These are phyloP conservation scores for Lasioglossum baleicum DNA, from an alignment of 1,140 invertebrate genomes.

Conservation along the genomic window DNA sequence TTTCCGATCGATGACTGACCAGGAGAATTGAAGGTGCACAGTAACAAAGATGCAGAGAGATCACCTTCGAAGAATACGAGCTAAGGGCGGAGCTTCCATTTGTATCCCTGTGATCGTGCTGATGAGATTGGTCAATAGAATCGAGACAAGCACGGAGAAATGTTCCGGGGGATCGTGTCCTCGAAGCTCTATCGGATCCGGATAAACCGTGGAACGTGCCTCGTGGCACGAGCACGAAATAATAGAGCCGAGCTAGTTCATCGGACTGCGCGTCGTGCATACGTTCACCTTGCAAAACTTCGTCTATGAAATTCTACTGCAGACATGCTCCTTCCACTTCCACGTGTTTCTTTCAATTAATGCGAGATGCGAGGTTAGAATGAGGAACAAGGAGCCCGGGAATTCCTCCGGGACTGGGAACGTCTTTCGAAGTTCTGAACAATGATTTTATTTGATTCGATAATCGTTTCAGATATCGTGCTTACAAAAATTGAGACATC, in stretches of 20 bases:
- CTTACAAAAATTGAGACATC: too few relatives aligned
- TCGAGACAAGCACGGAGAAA: conserved; percentile 9
- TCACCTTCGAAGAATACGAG: conserved; percentile 39
- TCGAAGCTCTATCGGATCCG: conserved; percentile 48
- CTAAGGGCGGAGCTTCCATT: conserved; percentile 43
- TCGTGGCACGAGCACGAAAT: conserved; percentile 39
- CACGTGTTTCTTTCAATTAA: background rate
- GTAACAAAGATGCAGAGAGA: background rate
- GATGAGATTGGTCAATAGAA: conserved; percentile 58
- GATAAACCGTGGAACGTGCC: conserved; percentile 53
- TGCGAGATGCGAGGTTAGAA: too few relatives aligned
- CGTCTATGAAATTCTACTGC: background rate
- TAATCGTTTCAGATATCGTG: too few relatives aligned
- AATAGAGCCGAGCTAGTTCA: conserved; percentile 29
- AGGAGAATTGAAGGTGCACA: background rate
- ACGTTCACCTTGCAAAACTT: background rate
- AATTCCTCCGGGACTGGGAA: too few relatives aligned
- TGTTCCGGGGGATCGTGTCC: conserved; percentile 37
- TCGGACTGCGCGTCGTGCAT: background rate
- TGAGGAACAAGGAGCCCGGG: too few relatives aligned
- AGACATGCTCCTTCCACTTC: too few relatives aligned
- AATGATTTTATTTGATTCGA: too few relatives aligned
- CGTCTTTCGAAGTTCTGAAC: too few relatives aligned
- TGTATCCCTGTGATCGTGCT: conserved; percentile 37
- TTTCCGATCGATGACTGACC: background rate